phyloP scores from a whole-genome alignment of 1,140 invertebrate genomes.

The Nasonia giraulti region DNA sequence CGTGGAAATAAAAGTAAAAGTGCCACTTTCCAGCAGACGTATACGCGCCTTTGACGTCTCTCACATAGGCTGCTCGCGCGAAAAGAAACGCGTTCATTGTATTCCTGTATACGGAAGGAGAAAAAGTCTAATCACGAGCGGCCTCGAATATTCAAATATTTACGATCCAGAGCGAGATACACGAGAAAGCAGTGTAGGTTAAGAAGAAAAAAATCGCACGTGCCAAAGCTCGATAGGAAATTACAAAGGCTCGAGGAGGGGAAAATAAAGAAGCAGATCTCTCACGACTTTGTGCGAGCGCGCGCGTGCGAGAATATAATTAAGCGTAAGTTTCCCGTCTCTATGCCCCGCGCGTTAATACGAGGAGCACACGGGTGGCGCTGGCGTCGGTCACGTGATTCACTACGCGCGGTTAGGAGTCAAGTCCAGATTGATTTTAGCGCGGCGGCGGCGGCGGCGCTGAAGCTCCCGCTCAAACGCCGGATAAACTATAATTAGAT shows the following conservation, averaged over 20 bases:
- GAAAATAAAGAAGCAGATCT: neutral
- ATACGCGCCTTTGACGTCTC: neutral
- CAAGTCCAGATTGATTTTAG: slow-evolving; percentile 41
- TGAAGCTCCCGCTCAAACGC: slow-evolving; percentile 7
- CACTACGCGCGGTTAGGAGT: slow-evolving; percentile 5
- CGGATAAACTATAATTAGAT: slow-evolving; percentile 49
- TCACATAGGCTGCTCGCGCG: neutral
- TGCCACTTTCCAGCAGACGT: neutral
- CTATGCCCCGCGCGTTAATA: too few relatives aligned
- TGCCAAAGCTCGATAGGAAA: neutral
- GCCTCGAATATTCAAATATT: too few relatives aligned
- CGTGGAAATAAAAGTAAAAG: slow-evolving; percentile 11
- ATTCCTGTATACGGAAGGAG: neutral
- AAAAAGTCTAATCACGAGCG: neutral
- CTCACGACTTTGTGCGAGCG: too few relatives aligned
- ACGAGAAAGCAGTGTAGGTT: too few relatives aligned
- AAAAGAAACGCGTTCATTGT: neutral
- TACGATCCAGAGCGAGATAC: too few relatives aligned
- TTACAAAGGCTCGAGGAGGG: neutral
- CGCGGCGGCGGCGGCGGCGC: neutral
- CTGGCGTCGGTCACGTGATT: neutral
- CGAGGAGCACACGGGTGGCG: neutral
- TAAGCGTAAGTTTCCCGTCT: neutral
- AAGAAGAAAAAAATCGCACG: too few relatives aligned
- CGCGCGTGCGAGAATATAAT: neutral